A percentile compares a stretch with the other conserved stretches of the same genome.
Conservation (phyloP, 2,113 vertebrate species). For the Vanacampus margaritifer region DNA sequence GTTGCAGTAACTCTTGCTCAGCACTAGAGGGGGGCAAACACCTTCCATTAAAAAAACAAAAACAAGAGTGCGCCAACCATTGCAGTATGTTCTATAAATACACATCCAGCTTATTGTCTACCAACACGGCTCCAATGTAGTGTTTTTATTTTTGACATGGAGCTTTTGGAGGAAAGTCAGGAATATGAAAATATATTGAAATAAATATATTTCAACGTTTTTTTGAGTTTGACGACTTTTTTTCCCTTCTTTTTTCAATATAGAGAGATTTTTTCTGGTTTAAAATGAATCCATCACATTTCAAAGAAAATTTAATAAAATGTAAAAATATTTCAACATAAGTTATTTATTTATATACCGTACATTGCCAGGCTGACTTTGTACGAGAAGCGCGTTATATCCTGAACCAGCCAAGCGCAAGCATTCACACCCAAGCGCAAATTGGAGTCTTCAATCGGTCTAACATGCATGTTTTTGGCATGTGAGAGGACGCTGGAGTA, state of each 20-base stretch:
- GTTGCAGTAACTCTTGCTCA: slow-evolving; percentile 15
- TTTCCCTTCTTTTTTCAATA: background rate
- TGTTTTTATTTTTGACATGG: background rate
- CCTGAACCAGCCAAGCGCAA: background rate
- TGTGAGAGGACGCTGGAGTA: background rate
- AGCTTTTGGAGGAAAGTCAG: background rate
- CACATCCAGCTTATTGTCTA: background rate
- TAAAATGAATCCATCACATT: no score
- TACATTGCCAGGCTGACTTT: background rate
- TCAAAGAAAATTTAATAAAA: no score
- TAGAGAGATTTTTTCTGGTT: no score
- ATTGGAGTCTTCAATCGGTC: background rate
- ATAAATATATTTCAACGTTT: background rate
- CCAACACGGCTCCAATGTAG: background rate
- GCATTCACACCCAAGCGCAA: background rate
- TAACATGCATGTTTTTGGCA: background rate
- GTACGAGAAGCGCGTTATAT: background rate
- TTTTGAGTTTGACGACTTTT: background rate
- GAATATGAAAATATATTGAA: background rate
- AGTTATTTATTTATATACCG: no score
- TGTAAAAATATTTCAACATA: no score
- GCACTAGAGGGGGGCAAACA: slow-evolving; percentile 39
- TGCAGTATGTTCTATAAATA: slow-evolving; percentile 3
- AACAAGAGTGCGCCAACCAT: background rate
- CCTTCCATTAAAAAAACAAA: slow-evolving; percentile 8